A percentile compares a stretch with the other conserved stretches of the same genome.
These are phyloP conservation scores for Macroramphosus scolopax DNA, from an alignment of 2,797 vertebrate genomes.

Conservation along the genomic window DNA sequence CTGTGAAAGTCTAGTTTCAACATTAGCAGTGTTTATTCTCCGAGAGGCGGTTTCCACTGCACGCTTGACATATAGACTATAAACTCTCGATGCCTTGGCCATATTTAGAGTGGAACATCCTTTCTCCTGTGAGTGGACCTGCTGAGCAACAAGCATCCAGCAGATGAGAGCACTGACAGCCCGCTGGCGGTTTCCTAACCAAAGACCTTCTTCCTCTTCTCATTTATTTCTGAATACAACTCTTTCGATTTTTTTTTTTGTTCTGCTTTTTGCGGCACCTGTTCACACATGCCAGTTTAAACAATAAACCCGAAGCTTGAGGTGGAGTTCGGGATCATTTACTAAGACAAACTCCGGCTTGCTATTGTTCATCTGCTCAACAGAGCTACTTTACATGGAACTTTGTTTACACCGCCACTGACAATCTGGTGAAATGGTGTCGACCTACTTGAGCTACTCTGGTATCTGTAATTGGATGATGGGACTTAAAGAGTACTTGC, in stretches of 20 bases:
- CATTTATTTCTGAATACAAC: conserved; percentile 1
- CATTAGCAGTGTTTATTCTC: conserved; percentile 47
- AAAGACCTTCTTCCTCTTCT: conserved; percentile 11
- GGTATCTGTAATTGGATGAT: conserved; percentile 55
- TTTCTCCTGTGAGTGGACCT: conserved; percentile 56
- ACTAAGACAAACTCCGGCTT: conserved; percentile 30
- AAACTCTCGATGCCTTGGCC: conserved; percentile 54
- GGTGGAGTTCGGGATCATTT: conserved; percentile 8
- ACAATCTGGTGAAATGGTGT: conserved; percentile 29
- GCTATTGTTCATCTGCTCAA: no score
- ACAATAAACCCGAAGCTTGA: conserved; percentile 9
- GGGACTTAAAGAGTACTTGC: conserved; percentile 47
- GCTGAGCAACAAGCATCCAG: conserved; percentile 51
- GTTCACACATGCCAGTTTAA: conserved; percentile 29
- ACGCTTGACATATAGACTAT: conserved; percentile 43
- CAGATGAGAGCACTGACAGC: conserved; percentile 21
- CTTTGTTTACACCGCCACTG: conserved; percentile 37
- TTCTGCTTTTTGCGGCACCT: conserved; percentile 42
- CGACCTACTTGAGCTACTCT: conserved; percentile 22
- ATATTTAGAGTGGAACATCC: conserved; percentile 77
- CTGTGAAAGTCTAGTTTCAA: conserved; percentile 40
- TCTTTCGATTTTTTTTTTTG: not conserved
- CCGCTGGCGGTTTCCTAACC: not conserved
- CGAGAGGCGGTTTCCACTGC: conserved; percentile 18
- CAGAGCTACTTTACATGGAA: conserved; percentile 39